Evolutionary conservation across 2,113 vertebrate species (phyloP).

Genomic region (Nesogale talazaci): DNA sequence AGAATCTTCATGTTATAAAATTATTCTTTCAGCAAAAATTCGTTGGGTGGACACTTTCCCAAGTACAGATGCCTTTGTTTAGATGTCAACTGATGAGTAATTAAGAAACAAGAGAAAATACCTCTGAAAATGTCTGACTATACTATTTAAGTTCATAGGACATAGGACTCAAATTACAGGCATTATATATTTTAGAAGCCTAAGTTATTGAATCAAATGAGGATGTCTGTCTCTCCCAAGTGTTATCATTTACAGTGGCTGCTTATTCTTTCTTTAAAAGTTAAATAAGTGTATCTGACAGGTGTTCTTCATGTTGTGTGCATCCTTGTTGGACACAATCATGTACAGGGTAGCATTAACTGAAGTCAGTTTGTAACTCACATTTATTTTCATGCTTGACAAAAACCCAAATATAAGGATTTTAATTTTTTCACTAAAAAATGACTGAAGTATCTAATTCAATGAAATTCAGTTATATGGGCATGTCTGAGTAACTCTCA

Average conservation of each 20-base stretch:
- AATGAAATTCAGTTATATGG: constrained; percentile 26
- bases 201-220: neutral
- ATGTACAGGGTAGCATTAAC: neutral
- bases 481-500: constrained; percentile 55
- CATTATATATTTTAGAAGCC: neutral
- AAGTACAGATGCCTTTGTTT: neutral
- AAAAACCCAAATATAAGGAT: neutral
- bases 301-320: neutral
- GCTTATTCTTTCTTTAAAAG: constrained; percentile 2
- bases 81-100: neutral
- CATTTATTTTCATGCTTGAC: constrained; percentile 18
- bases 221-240: neutral
- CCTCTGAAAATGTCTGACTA: neutral
- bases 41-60: neutral
- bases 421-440: constrained; percentile 52
- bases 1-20: neutral
- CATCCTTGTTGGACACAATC: neutral
- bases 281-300: neutral
- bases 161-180: neutral
- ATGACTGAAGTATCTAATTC: constrained; percentile 11
- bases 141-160: neutral
- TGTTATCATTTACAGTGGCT: neutral
- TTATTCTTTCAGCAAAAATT: constrained; percentile 8
- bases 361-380: neutral
- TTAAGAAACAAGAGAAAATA: constrained; percentile 24